Conservation (phyloP, 1,140 invertebrate genomes). For the Chironomus striatipennis region DNA sequence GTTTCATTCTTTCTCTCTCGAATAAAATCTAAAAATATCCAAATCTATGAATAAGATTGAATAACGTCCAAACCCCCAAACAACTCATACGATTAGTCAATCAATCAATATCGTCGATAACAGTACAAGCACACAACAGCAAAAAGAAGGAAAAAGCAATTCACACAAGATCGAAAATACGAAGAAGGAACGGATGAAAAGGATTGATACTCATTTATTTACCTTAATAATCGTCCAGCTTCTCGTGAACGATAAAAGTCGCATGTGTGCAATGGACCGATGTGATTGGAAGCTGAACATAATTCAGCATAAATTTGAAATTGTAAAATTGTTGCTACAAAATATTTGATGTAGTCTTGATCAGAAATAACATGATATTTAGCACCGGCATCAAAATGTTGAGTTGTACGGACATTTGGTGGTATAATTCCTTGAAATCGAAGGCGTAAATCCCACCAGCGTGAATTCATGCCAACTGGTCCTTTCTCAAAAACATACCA, state of each 20-base stretch:
- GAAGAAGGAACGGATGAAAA: background rate
- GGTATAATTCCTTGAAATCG: constrained; percentile 62
- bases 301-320: constrained; percentile 80
- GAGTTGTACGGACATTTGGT: constrained; percentile 56
- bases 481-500: constrained; percentile 69
- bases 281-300: constrained; percentile 62
- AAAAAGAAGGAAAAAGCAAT: too few relatives aligned
- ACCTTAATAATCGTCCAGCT: constrained; percentile 60
- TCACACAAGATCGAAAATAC: background rate
- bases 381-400: constrained; percentile 70
- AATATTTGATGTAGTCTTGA: constrained; percentile 70
- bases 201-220: constrained; percentile 29
- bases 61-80: too few relatives aligned
- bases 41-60: too few relatives aligned
- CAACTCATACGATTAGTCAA: too few relatives aligned
- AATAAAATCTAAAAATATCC: too few relatives aligned
- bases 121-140: too few relatives aligned
- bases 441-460: constrained; percentile 71
- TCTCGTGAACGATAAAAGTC: constrained; percentile 70
- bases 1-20: too few relatives aligned
- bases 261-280: constrained; percentile 68
- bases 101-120: too few relatives aligned
- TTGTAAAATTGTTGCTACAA: constrained; percentile 72
- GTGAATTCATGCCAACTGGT: constrained; percentile 61
- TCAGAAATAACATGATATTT: constrained; percentile 76